Evolutionary conservation across 2,888 invertebrate species (phyloP), one percentile per base, ranked within the genome.

Genomic region (Amphipoea lucens): DNA sequence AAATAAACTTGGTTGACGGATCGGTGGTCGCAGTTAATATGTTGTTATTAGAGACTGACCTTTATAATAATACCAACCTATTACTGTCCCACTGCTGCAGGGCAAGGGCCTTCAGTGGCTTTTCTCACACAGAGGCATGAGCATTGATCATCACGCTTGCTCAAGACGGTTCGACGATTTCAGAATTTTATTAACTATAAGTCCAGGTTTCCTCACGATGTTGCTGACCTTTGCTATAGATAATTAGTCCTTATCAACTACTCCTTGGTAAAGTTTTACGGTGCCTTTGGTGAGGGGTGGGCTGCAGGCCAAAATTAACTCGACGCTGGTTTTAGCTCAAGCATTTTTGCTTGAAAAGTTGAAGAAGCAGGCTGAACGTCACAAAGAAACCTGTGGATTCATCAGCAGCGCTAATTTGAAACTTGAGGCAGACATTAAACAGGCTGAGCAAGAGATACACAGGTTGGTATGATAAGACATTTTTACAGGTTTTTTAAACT

Each of bases 381-480:
- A 92, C 62, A 94, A 91, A 86, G 93, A 95, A 88, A 90, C 91
- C 29, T 94, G 92, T 76, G 90, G 89, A 74, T 93, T 90, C 62
- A 93, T 95, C 23, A 94, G 88, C 71, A 92, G 88, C 62, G 92
- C 91, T 68, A 96, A 96, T 89, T 83, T 91, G 40, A 94, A 94
- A 89, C 87, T 96, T 54, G 92, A 95, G 77, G 90, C 91, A 4
- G 96, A 96, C 89, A 95, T 96, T 81, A 93, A 92, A 84, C 92
- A 94, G 81, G 95, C 95, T 20, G 94, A 95, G 77, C 89, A 92
- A 79, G 94, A 94, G 88, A 91, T 94, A 76, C 91, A 92, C 77
- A 95, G 94, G 96, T 95, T 90, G 68, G 88, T 82, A 82, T 40
- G 23, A 54, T 60, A 29, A 57, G 12, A 20, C 0, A 36, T 54